phyloP scores from a whole-genome alignment of 2,888 invertebrate species.

The Sepioteuthis lessoniana region DNA sequence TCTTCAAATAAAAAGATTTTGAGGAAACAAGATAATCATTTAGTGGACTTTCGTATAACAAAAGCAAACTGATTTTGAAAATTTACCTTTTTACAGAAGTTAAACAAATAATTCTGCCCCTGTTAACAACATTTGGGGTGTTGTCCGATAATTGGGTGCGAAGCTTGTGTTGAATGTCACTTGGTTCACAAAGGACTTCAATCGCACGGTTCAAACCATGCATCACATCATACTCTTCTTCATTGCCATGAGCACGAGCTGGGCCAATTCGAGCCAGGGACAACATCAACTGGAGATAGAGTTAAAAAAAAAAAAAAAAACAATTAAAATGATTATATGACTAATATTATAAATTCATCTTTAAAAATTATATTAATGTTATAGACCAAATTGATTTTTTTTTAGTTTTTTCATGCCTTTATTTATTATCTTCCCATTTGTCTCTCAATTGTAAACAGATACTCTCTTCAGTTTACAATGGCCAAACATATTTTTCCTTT shows the following conservation, averaged over 20 bases:
- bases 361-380: too few relatives aligned
- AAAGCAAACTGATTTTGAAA: not conserved
- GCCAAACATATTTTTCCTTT: too few relatives aligned
- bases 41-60: too few relatives aligned
- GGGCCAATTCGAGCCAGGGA: slow-evolving; percentile 88
- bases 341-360: not conserved
- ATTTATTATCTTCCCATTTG: too few relatives aligned
- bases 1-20: too few relatives aligned
- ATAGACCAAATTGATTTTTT: too few relatives aligned
- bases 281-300: slow-evolving; percentile 82
- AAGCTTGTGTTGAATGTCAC: slow-evolving; percentile 83
- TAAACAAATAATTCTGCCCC: slow-evolving; percentile 91
- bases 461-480: too few relatives aligned
- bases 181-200: slow-evolving; percentile 87
- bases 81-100: slow-evolving; percentile 83
- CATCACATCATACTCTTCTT: slow-evolving; percentile 78
- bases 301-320: not conserved
- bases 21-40: too few relatives aligned
- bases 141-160: slow-evolving; percentile 77
- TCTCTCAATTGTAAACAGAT: too few relatives aligned
- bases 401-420: too few relatives aligned
- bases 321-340: not conserved
- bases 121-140: slow-evolving; percentile 76
- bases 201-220: slow-evolving; percentile 90
- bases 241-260: slow-evolving; percentile 74